Evolutionary conservation across 1,140 invertebrate species (phyloP), one percentile per base, ranked within the genome.

Genomic region (Trigoniulus corallinus): DNA sequence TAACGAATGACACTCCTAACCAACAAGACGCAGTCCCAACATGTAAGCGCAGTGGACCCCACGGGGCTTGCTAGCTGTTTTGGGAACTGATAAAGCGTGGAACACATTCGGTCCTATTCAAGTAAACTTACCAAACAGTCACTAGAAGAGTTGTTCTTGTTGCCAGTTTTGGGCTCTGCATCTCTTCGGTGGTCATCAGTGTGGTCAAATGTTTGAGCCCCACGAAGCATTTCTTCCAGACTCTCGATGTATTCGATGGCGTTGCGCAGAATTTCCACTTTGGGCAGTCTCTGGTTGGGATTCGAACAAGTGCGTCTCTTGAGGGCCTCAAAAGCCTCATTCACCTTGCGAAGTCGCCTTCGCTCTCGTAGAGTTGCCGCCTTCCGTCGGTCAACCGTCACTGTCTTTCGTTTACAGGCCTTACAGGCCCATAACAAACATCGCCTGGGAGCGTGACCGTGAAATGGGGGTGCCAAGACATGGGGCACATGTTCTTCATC

Each of bases 241-340:
- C 84, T 85, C 64, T 96, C 92, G 56, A 98, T 98, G 65, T 98
- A 97, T 58, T 97, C 93, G 60, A 98, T 98, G 29, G 93, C 93
- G 62, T 91, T 92, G 54, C 92, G 72, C 20, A 98, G 73, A 56
- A 98, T 97, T 69, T 98, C 93, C 47, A 98, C 86, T 72, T 98
- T 98, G 2, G 94, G 92, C 58, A 97, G 72, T 48, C 93, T 72
- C 64, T 97, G 93, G 62, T 88, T 92, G 1, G 88, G 88, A 67
- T 96, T 96, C 53, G 85, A 81, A 60, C 91, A 88, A 0, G 93
- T 94, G 54, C 92, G 69, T 59, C 84, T 72, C 63, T 97, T 93
- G 39, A 98, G 68, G 25, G 89, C 78, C 67, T 97, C 94, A 67
- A 97, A 98, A 0, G 94, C 94, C 69, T 97, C 94, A 67, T 98